Percentiles rank a stretch among this genome's conserved stretches.
Evolutionary conservation across 2,888 invertebrate species (phyloP).

Genomic region (Eristalis intricaria): DNA sequence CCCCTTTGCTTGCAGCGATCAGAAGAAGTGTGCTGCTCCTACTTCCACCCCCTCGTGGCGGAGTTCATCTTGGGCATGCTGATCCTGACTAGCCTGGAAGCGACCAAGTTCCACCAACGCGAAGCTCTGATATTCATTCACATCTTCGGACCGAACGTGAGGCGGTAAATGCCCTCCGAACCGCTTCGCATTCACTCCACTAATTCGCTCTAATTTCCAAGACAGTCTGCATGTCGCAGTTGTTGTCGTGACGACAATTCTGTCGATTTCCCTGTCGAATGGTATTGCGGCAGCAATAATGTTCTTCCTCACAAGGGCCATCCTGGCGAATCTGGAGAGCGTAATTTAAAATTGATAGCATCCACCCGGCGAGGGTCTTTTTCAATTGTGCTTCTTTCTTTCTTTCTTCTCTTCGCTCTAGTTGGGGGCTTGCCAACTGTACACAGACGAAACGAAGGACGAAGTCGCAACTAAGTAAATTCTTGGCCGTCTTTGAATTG

Average conservation of each 20-base stretch:
- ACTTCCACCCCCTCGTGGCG: background rate
- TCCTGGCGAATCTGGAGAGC: background rate
- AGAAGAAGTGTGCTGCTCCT: background rate
- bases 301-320: background rate
- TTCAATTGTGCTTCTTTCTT: background rate
- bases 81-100: background rate
- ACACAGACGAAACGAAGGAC: background rate
- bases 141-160: background rate
- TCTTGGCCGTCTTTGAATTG: background rate
- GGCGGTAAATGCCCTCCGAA: background rate
- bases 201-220: background rate
- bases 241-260: background rate
- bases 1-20: background rate
- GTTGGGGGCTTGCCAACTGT: background rate
- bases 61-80: background rate
- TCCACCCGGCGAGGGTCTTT: background rate
- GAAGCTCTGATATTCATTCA: background rate
- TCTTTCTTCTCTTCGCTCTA: background rate
- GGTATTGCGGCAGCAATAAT: background rate
- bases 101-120: background rate
- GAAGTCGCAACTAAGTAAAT: background rate
- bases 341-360: background rate
- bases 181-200: background rate
- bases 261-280: background rate
- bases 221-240: background rate